A percentile compares a stretch with the other conserved stretches of the same genome.
These are phyloP conservation scores for Onychostruthus taczanowskii DNA, from an alignment of 2,113 vertebrate genomes.

Conservation along the genomic window DNA sequence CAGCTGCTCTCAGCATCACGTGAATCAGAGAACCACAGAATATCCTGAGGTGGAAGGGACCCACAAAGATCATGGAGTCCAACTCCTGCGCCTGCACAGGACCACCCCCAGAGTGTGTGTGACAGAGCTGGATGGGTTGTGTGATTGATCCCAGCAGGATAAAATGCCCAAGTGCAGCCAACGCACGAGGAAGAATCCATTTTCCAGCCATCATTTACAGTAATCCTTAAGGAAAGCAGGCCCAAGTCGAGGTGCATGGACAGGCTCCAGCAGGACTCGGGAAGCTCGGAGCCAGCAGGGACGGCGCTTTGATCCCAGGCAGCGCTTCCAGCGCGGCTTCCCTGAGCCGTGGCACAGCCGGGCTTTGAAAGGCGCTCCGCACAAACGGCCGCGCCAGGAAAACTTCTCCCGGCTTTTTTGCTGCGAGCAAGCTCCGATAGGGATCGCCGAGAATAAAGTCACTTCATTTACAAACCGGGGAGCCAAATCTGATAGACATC, in stretches of 20 bases:
- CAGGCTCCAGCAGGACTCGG: neutral
- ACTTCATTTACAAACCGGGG: neutral
- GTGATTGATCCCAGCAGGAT: neutral
- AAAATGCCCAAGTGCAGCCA: accelerated
- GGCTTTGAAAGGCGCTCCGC: neutral
- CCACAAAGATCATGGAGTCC: neutral
- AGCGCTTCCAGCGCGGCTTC: neutral
- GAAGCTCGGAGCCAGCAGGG: neutral
- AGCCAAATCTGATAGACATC: conserved; percentile 6
- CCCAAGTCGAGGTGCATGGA: neutral
- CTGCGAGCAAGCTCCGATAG: neutral
- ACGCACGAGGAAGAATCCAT: neutral
- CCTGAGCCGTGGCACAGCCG: neutral
- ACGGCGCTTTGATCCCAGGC: neutral
- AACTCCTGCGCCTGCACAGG: neutral
- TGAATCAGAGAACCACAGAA: neutral
- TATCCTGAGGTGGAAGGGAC: neutral
- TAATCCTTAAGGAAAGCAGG: neutral
- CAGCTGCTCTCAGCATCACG: neutral
- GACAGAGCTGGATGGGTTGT: neutral
- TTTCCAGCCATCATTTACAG: neutral
- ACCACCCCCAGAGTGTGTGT: neutral
- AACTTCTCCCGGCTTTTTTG: neutral
- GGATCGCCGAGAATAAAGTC: neutral
- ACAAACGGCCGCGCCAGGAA: neutral